These are phyloP conservation scores for Invenusta paracnida DNA, from an alignment of 2,888 invertebrate genomes.

Conservation along the genomic window DNA sequence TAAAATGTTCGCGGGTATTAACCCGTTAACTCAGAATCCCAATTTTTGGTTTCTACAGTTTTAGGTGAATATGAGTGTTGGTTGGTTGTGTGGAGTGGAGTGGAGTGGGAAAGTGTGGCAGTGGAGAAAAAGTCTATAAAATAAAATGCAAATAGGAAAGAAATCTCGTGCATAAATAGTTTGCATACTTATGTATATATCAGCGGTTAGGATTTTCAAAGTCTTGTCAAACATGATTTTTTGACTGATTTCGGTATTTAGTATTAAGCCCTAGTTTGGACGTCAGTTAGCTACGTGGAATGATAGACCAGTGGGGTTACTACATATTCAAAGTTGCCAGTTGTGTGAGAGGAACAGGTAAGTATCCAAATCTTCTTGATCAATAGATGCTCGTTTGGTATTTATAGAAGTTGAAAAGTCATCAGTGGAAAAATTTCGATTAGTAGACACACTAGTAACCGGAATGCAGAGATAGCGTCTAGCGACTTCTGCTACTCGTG, in stretches of 20 bases:
- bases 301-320: too few relatives aligned
- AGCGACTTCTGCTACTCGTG: conserved; percentile 22
- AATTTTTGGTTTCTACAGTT: background rate
- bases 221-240: background rate
- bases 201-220: background rate
- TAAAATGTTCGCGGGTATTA: background rate
- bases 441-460: background rate
- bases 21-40: conserved; percentile 5
- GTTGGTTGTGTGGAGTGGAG: too few relatives aligned
- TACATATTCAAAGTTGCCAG: conserved; percentile 28
- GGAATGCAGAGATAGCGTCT: conserved; percentile 36
- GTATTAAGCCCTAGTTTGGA: background rate
- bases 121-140: conserved; percentile 23
- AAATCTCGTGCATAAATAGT: conserved; percentile 19
- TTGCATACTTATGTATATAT: background rate
- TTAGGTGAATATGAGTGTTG: background rate
- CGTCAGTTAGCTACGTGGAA: background rate
- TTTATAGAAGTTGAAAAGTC: background rate
- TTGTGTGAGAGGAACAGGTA: conserved; percentile 37
- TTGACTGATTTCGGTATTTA: background rate
- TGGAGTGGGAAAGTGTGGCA: background rate
- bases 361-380: conserved; percentile 37
- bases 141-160: conserved; percentile 10
- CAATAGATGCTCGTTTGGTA: conserved; percentile 26
- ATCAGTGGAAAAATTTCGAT: background rate